Evolutionary conservation across 1,140 invertebrate species (phyloP).

Genomic region (Drosophila jambulina): DNA sequence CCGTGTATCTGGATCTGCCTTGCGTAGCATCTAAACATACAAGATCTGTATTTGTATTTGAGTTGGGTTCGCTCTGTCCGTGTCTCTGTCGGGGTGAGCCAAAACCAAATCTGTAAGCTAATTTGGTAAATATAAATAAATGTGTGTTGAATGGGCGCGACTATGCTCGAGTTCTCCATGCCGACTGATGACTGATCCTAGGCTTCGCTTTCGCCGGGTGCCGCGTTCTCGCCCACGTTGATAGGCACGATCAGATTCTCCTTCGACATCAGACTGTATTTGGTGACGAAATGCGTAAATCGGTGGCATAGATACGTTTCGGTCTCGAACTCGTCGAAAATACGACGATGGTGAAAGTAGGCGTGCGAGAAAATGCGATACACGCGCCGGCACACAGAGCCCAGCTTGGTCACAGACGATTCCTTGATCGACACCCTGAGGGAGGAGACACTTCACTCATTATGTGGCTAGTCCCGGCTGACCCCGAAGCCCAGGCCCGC

Average conservation of each 20-base stretch:
- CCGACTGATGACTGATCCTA: conserved; percentile 51
- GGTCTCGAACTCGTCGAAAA: conserved; percentile 99
- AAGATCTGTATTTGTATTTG: conserved; percentile 51
- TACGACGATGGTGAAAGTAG: conserved; percentile 98
- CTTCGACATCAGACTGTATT: conserved; percentile 99
- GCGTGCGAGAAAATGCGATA: conserved; percentile 99
- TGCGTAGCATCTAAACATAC: conserved; percentile 54
- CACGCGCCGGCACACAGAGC: conserved; percentile 98
- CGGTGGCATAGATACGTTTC: conserved; percentile 97
- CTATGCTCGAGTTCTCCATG: conserved; percentile 44
- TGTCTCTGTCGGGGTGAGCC: conserved; percentile 35
- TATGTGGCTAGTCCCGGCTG: conserved; percentile 39
- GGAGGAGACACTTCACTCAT: conserved; percentile 44
- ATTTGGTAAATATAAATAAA: conserved; percentile 71
- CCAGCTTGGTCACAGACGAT: conserved; percentile 98
- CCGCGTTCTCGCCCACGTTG: conserved; percentile 84
- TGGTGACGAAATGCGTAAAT: conserved; percentile 99
- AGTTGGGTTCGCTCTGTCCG: conserved; percentile 23
- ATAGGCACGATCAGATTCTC: conserved; percentile 99
- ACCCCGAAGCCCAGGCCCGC: background rate
- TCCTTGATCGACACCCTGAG: conserved; percentile 99
- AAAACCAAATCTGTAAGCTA: conserved; percentile 59
- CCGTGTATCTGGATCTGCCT: conserved; percentile 23
- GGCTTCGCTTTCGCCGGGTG: conserved; percentile 90
- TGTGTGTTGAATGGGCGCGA: conserved; percentile 63